phyloP scores from a whole-genome alignment of 2,113 vertebrate species.

The Bambusicola thoracicus region DNA sequence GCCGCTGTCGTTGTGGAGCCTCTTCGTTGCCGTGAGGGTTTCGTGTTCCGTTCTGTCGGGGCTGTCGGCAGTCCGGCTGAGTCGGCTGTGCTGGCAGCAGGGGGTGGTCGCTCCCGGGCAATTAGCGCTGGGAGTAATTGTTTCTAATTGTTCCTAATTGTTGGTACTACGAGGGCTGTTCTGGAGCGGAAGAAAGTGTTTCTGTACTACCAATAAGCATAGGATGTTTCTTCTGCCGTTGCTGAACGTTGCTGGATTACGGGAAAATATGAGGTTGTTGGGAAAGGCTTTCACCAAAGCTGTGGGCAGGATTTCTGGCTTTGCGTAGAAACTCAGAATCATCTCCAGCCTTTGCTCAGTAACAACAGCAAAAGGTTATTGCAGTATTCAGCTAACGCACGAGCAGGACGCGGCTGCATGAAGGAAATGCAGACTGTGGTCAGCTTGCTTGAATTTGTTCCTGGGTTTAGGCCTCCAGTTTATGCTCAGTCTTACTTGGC shows the following conservation, averaged over 20 bases:
- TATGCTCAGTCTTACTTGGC: neutral
- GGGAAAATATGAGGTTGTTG: fast-evolving
- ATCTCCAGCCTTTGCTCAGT: neutral
- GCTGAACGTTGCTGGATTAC: neutral
- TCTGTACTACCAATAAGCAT: fast-evolving
- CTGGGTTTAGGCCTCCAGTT: fast-evolving
- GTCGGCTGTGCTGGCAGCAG: neutral
- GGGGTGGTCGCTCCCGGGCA: fast-evolving
- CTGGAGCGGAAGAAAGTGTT: fast-evolving
- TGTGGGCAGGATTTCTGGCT: neutral
- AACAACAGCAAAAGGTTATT: neutral
- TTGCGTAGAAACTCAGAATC: neutral
- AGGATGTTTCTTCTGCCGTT: fast-evolving
- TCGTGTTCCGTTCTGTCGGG: too few relatives aligned
- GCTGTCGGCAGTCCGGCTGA: too few relatives aligned
- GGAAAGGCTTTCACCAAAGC: neutral
- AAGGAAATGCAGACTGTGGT: neutral
- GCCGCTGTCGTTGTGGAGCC: too few relatives aligned
- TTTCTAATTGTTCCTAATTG: neutral
- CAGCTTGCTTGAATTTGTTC: neutral
- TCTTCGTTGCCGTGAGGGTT: too few relatives aligned
- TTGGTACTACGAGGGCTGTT: fast-evolving
- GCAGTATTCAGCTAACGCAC: fast-evolving
- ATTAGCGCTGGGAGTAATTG: too few relatives aligned
- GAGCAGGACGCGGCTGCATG: fast-evolving